Conservation (phyloP, 2,113 vertebrate species). For the Ramphastos sulfuratus region DNA sequence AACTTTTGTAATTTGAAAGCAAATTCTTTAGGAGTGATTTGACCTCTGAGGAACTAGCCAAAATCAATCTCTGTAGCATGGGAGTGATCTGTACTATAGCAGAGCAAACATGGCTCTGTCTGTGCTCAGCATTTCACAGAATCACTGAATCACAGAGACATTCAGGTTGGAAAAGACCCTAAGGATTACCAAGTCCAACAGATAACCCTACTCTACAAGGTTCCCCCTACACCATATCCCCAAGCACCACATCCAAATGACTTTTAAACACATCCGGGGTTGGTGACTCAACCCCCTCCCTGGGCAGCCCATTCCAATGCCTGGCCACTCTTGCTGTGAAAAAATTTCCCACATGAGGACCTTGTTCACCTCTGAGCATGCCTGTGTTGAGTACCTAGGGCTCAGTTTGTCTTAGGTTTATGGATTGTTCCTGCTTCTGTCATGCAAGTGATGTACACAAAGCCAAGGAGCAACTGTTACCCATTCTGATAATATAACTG, state of each 20-base stretch:
- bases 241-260: too few species aligned
- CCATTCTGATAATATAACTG: background rate
- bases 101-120: background rate
- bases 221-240: too few species aligned
- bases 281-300: too few species aligned
- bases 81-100: background rate
- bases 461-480: background rate
- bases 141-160: too few species aligned
- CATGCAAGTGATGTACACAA: background rate
- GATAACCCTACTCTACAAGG: too few species aligned
- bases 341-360: background rate
- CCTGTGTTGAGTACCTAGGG: fast-evolving
- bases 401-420: background rate
- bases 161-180: too few species aligned
- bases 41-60: background rate
- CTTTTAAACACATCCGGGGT: too few species aligned
- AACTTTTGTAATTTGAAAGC: background rate
- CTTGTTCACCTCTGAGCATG: background rate
- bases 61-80: fast-evolving
- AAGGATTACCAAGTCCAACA: too few species aligned
- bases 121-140: background rate
- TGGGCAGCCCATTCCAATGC: too few species aligned
- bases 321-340: too few species aligned
- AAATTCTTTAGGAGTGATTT: background rate
- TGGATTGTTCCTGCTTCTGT: background rate